Evolutionary conservation across 2,888 invertebrate species (phyloP).

Genomic region (Trichogramma dendrolimi): DNA sequence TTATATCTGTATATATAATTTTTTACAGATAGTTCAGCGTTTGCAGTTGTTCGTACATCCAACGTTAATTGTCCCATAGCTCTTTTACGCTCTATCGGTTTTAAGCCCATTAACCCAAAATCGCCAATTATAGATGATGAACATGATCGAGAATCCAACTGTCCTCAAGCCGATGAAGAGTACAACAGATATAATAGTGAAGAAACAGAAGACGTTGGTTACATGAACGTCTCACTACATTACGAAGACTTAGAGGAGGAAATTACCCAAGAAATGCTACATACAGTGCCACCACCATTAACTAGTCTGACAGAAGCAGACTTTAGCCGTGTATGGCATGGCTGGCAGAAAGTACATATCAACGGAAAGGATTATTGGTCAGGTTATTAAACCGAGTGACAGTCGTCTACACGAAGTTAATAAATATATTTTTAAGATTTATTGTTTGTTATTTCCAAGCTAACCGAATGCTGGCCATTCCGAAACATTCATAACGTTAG

Average conservation of each 20-base stretch:
- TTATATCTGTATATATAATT: neutral
- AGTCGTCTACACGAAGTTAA: slow-evolving; percentile 8
- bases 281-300: neutral
- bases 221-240: slow-evolving; percentile 46
- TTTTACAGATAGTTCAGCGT: slow-evolving; percentile 38
- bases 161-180: slow-evolving; percentile 42
- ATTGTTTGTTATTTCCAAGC: slow-evolving; percentile 18
- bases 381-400: slow-evolving; percentile 37
- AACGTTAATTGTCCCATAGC: slow-evolving; percentile 40
- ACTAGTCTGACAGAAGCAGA: slow-evolving; percentile 35
- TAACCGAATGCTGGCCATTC: slow-evolving; percentile 35
- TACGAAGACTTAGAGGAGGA: slow-evolving; percentile 48
- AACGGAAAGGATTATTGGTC: slow-evolving; percentile 40
- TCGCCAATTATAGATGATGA: slow-evolving; percentile 20
- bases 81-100: slow-evolving; percentile 46
- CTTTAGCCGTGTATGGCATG: slow-evolving; percentile 44
- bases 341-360: slow-evolving; percentile 42
- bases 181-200: slow-evolving; percentile 47
- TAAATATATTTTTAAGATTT: neutral
- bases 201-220: slow-evolving; percentile 43
- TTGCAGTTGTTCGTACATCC: slow-evolving; percentile 44
- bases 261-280: slow-evolving; percentile 22
- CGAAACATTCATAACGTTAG: slow-evolving; percentile 32
- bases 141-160: slow-evolving; percentile 15
- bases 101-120: slow-evolving; percentile 40